phyloP scores from a whole-genome alignment of 2,113 vertebrate species.

The Crotalus viridis region DNA sequence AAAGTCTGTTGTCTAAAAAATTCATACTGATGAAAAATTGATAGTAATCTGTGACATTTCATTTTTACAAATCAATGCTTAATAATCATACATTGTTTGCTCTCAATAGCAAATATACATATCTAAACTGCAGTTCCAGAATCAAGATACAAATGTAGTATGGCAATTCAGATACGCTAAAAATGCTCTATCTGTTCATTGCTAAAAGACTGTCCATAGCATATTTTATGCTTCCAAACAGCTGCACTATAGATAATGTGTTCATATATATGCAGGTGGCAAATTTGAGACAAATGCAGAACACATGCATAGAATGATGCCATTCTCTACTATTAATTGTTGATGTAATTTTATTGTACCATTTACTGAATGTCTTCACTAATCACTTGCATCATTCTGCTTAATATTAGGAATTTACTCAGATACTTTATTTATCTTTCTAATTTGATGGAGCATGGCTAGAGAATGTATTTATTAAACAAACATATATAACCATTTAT shows the following conservation, averaged over 20 bases:
- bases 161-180: neutral
- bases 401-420: neutral
- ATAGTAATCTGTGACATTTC: neutral
- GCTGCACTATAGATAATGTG: neutral
- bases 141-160: neutral
- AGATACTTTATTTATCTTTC: neutral
- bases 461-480: neutral
- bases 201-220: constrained; percentile 9
- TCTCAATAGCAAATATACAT: neutral
- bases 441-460: neutral
- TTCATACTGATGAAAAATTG: neutral
- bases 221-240: constrained; percentile 15
- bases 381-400: constrained; percentile 3
- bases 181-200: neutral
- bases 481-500: neutral
- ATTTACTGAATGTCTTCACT: neutral
- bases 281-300: constrained; percentile 20
- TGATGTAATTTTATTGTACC: neutral
- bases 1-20: neutral
- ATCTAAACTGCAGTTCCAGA: neutral
- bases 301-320: constrained; percentile 7
- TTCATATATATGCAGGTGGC: neutral
- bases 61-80: neutral
- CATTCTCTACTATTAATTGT: neutral
- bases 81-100: neutral